These are phyloP conservation scores for Drosophila ustulata DNA, from an alignment of 2,888 invertebrate genomes.

Conservation along the genomic window DNA sequence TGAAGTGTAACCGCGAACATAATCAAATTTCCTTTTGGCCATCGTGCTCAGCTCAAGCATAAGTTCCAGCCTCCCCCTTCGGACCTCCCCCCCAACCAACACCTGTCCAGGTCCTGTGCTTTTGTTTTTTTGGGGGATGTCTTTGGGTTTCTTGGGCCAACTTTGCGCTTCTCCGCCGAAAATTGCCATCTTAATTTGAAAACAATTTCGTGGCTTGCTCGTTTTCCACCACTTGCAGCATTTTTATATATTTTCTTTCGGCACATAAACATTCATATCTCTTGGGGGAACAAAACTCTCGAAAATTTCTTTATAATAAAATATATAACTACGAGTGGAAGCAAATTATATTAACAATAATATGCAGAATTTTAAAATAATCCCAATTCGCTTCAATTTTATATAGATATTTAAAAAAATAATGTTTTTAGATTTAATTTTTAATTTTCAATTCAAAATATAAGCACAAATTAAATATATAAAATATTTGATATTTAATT, in stretches of 20 bases:
- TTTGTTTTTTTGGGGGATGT: slow-evolving; percentile 9
- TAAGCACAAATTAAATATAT: no score
- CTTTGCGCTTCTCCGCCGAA: slow-evolving; percentile 32
- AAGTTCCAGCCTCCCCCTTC: slow-evolving; percentile 43
- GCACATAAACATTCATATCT: slow-evolving; percentile 62
- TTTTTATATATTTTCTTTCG: slow-evolving; percentile 25
- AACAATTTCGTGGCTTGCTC: slow-evolving; percentile 64
- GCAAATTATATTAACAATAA: background rate
- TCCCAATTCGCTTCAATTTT: no score
- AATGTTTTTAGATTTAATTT: background rate
- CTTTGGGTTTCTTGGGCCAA: background rate
- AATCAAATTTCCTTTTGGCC: slow-evolving; percentile 71
- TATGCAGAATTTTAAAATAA: background rate
- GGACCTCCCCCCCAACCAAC: background rate
- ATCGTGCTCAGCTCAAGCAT: slow-evolving; percentile 33
- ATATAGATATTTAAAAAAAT: background rate
- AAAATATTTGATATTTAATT: no score
- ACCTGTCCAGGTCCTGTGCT: slow-evolving; percentile 32
- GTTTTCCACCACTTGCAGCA: slow-evolving; percentile 22
- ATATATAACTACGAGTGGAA: background rate
- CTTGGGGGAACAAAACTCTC: slow-evolving; percentile 25
- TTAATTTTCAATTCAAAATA: no score
- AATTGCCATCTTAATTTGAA: slow-evolving; percentile 78
- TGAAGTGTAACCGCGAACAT: slow-evolving; percentile 76
- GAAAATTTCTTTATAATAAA: slow-evolving; percentile 1